These are phyloP conservation scores for Heliconius hortense DNA, from an alignment of 2,888 invertebrate species.

Conservation along the genomic window DNA sequence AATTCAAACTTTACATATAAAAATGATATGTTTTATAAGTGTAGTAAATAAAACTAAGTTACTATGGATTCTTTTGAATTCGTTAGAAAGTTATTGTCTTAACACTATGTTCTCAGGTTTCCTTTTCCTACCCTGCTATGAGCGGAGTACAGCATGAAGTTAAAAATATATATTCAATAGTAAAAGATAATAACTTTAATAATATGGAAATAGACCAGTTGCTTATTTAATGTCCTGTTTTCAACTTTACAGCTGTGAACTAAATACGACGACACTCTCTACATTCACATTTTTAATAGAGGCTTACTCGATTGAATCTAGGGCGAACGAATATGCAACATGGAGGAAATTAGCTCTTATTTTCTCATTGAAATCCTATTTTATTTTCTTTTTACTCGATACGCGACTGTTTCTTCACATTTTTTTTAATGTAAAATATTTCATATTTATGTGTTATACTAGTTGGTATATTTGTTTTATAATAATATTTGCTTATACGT, in stretches of 20 bases:
- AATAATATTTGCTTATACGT: too few species aligned
- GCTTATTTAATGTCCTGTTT: conserved; percentile 13
- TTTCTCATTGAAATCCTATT: conserved; percentile 21
- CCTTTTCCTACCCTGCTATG: not conserved
- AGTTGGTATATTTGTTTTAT: too few species aligned
- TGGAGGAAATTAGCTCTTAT: conserved; percentile 31
- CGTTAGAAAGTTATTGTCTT: too few species aligned
- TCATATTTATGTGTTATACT: too few species aligned
- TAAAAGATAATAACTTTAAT: not conserved
- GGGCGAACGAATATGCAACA: conserved; percentile 30
- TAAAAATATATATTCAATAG: too few species aligned
- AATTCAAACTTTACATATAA: too few species aligned
- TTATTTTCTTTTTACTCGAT: conserved; percentile 9
- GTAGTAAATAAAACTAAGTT: too few species aligned
- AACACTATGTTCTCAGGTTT: not conserved
- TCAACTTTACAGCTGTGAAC: not conserved
- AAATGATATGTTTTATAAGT: too few species aligned
- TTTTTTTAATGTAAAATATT: not conserved
- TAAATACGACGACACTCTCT: conserved; percentile 31
- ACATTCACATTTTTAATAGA: conserved; percentile 32
- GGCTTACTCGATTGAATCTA: conserved; percentile 31
- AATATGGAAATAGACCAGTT: not conserved
- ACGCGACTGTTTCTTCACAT: conserved; percentile 14
- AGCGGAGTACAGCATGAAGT: too few species aligned
- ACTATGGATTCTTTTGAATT: too few species aligned